Conservation (phyloP, 2,888 invertebrate genomes). For the Cephus rjabovi region DNA sequence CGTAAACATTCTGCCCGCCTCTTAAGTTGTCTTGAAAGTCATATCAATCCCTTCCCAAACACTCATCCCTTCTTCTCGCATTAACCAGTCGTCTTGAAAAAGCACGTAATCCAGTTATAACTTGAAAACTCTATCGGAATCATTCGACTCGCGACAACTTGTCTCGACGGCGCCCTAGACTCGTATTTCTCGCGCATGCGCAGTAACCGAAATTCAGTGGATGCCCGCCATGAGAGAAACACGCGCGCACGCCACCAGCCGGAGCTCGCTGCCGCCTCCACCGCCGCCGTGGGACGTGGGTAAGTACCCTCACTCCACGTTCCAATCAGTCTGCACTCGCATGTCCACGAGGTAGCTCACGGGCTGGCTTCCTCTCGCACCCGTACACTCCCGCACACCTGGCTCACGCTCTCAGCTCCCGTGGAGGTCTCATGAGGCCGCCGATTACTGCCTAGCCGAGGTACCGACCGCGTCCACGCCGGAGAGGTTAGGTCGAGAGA, state of each 20-base stretch:
- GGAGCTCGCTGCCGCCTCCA: conserved; percentile 33
- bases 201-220: conserved; percentile 3
- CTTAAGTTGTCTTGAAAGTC: background rate
- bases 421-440: conserved; percentile 23
- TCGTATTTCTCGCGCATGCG: conserved; percentile 22
- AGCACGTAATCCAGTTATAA: background rate
- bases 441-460: conserved; percentile 23
- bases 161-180: background rate
- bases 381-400: conserved; percentile 32
- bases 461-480: conserved; percentile 13
- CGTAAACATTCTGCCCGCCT: background rate
- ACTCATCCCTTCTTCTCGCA: background rate
- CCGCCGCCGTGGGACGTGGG: conserved; percentile 54
- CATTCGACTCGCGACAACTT: background rate
- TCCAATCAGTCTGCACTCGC: conserved; percentile 66
- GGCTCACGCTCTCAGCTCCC: conserved; percentile 14
- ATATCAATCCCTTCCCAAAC: background rate
- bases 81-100: background rate
- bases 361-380: conserved; percentile 58
- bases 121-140: background rate
- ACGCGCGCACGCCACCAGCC: conserved; percentile 38
- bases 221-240: conserved; percentile 40
- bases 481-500: conserved; percentile 44
- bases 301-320: conserved; percentile 63
- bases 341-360: conserved; percentile 64